phyloP scores from a whole-genome alignment of 2,113 vertebrate genomes.

The Ochotona curzoniae region DNA sequence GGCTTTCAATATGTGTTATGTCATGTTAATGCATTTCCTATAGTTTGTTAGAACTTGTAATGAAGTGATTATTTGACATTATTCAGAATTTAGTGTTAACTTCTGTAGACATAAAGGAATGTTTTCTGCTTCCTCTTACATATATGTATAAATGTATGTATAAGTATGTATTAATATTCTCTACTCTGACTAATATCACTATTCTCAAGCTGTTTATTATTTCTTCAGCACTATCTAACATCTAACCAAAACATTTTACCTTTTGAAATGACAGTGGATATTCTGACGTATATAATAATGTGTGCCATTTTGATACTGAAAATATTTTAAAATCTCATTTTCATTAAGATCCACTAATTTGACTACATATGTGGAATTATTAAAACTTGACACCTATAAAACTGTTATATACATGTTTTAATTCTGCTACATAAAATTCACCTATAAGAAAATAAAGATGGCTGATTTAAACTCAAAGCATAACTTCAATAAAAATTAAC shows the following conservation, averaged over 20 bases:
- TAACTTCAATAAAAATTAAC: constrained; percentile 8
- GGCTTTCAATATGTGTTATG: background rate
- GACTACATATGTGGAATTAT: background rate
- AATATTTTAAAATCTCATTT: background rate
- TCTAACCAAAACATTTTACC: background rate
- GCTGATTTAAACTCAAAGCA: constrained; percentile 21
- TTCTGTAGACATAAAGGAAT: background rate
- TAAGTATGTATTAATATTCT: background rate
- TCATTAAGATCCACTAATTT: background rate
- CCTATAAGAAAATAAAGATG: background rate
- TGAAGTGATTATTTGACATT: background rate
- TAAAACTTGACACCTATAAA: constrained; percentile 19
- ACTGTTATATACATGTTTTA: background rate
- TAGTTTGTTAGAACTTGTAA: background rate
- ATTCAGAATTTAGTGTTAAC: background rate
- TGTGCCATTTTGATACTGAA: background rate
- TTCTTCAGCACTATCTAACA: background rate
- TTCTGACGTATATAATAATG: background rate
- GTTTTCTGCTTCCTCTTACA: background rate
- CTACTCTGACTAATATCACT: background rate
- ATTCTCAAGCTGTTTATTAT: background rate
- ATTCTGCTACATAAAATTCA: background rate
- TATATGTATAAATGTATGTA: background rate
- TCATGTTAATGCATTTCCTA: background rate
- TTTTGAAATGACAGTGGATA: background rate